Evolutionary conservation across 1,140 invertebrate genomes (phyloP).

Genomic region (Drosophila eugracilis): DNA sequence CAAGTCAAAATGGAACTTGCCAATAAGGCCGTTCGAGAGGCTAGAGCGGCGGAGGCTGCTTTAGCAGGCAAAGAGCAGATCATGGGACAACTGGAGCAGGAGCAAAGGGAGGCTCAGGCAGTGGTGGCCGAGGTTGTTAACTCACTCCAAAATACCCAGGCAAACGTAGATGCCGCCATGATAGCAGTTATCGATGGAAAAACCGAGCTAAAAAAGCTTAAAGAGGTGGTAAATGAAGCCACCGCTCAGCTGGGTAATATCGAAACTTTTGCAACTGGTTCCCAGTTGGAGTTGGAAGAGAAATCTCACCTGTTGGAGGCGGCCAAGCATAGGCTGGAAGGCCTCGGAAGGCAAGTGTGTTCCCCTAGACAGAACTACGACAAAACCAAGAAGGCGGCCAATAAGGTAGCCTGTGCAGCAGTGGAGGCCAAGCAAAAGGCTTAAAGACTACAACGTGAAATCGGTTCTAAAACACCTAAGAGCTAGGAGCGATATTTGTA

Average conservation of each 20-base stretch:
- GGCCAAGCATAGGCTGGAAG: background rate
- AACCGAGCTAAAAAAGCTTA: background rate
- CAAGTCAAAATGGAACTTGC: background rate
- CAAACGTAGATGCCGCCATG: background rate
- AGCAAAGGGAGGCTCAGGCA: background rate
- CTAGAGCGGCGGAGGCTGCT: background rate
- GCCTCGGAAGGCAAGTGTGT: background rate
- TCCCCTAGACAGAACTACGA: background rate
- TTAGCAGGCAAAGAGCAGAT: background rate
- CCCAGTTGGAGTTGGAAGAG: background rate
- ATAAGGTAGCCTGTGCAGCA: background rate
- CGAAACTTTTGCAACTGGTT: background rate
- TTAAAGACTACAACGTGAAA: background rate
- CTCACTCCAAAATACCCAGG: background rate
- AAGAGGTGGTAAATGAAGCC: background rate
- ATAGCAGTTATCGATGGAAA: background rate
- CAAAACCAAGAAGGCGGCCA: background rate
- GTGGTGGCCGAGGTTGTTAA: background rate
- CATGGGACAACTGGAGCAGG: background rate
- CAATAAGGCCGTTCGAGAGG: background rate
- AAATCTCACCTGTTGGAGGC: background rate
- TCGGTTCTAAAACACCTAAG: background rate
- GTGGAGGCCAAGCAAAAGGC: slow-evolving; percentile 3
- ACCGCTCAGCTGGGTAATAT: background rate
- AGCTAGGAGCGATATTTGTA: background rate